Percentiles rank a stretch among this genome's conserved stretches.
These are phyloP conservation scores for Mus caroli DNA, from an alignment of 2,797 vertebrate genomes.

Conservation along the genomic window DNA sequence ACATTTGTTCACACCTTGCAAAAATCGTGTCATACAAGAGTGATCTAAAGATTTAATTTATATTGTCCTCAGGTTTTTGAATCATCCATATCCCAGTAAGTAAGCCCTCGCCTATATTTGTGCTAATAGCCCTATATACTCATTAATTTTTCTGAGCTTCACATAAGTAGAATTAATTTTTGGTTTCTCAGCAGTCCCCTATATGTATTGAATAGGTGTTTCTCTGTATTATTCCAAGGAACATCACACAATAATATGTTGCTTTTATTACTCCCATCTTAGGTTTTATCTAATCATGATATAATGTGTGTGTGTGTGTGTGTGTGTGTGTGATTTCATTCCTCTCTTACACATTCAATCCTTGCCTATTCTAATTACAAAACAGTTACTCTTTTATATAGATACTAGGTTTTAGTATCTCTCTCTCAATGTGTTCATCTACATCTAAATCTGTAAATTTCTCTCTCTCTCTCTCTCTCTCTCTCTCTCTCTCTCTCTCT, in stretches of 20 bases:
- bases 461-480: too few species aligned
- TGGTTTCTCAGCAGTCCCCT: neutral
- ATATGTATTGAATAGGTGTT: neutral
- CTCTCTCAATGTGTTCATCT: too few species aligned
- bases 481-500: too few species aligned
- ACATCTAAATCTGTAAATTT: too few species aligned
- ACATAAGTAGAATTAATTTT: neutral
- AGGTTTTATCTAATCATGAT: neutral
- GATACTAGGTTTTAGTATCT: neutral
- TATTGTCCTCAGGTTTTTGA: neutral
- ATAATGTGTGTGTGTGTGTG: neutral
- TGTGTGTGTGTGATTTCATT: neutral
- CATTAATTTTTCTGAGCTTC: neutral
- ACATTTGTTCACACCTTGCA: neutral
- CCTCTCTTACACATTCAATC: neutral
- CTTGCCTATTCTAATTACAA: neutral
- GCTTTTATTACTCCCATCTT: neutral
- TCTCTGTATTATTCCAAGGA: neutral
- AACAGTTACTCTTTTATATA: neutral
- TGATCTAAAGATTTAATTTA: neutral
- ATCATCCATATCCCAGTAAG: neutral
- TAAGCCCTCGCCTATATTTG: neutral
- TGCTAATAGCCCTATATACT: neutral
- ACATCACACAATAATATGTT: neutral
- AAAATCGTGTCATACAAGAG: too few species aligned